These are phyloP conservation scores for Palaemon carinicauda DNA, from an alignment of 1,140 invertebrate genomes.

Conservation along the genomic window DNA sequence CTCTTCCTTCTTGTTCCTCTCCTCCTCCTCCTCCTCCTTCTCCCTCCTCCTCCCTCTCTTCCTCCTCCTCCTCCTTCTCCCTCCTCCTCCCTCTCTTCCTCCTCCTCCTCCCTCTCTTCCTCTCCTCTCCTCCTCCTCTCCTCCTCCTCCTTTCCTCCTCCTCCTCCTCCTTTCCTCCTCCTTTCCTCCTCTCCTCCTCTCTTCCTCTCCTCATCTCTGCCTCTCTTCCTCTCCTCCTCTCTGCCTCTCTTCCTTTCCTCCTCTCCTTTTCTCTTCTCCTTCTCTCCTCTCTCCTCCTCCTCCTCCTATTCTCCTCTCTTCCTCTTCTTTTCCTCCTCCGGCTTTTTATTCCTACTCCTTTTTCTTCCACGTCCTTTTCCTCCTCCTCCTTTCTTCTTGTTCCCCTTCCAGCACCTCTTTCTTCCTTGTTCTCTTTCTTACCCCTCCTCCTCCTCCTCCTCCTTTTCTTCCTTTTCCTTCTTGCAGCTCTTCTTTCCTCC, in stretches of 20 bases:
- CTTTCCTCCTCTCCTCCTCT: background rate
- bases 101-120: background rate
- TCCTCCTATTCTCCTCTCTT: background rate
- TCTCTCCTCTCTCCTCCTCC: background rate
- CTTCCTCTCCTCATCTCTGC: background rate
- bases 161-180: background rate
- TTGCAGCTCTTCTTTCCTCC: background rate
- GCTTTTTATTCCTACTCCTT: background rate
- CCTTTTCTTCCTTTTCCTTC: background rate
- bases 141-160: background rate
- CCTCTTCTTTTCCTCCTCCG: background rate
- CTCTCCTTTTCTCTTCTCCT: background rate
- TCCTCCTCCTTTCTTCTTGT: background rate
- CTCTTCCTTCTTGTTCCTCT: background rate
- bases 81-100: background rate
- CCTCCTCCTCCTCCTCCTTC: background rate
- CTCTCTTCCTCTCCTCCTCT: background rate
- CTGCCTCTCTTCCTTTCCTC: background rate
- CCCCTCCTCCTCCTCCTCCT: background rate
- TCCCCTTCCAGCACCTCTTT: background rate
- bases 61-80: background rate
- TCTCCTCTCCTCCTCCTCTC: background rate
- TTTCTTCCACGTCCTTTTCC: background rate
- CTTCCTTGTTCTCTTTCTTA: too few species aligned
- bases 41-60: background rate